Percentiles rank a stretch among this genome's conserved stretches.
Conservation (phyloP, 2,888 invertebrate species). For the Polylopha cassiicola region DNA sequence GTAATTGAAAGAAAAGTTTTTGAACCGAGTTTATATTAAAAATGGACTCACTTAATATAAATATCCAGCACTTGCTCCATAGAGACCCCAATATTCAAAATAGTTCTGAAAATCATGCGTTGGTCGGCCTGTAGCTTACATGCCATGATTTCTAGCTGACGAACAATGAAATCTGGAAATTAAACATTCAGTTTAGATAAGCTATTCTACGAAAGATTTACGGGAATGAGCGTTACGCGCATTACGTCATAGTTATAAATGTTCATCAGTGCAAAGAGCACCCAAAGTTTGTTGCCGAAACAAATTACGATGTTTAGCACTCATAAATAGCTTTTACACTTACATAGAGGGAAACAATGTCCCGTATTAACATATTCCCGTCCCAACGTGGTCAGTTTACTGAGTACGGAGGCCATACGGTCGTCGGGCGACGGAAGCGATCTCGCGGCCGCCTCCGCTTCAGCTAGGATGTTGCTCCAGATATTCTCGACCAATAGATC, state of each 20-base stretch:
- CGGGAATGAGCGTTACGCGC: too few relatives aligned
- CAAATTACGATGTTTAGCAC: too few relatives aligned
- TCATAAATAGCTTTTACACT: conserved; percentile 37
- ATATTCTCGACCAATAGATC: conserved; percentile 90
- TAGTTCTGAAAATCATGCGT: conserved; percentile 85
- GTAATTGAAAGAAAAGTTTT: neutral
- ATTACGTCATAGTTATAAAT: too few relatives aligned
- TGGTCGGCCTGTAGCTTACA: conserved; percentile 84
- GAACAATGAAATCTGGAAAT: conserved; percentile 84
- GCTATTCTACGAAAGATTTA: conserved; percentile 1
- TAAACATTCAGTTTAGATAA: conserved; percentile 23
- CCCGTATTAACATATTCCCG: conserved; percentile 88
- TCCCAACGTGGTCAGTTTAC: conserved; percentile 86
- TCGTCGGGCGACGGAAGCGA: conserved; percentile 66
- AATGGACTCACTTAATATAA: conserved; percentile 83
- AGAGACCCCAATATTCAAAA: conserved; percentile 86
- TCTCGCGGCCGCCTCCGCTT: conserved; percentile 72
- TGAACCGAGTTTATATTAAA: conserved; percentile 1
- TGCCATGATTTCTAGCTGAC: conserved; percentile 86
- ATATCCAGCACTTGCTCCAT: conserved; percentile 87
- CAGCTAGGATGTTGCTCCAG: conserved; percentile 90
- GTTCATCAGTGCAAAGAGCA: too few relatives aligned
- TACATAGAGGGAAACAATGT: conserved; percentile 92
- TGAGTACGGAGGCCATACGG: conserved; percentile 82
- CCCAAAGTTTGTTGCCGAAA: too few relatives aligned